These are phyloP conservation scores for Perizoma affinitatum DNA, from an alignment of 2,888 invertebrate species.

Conservation along the genomic window DNA sequence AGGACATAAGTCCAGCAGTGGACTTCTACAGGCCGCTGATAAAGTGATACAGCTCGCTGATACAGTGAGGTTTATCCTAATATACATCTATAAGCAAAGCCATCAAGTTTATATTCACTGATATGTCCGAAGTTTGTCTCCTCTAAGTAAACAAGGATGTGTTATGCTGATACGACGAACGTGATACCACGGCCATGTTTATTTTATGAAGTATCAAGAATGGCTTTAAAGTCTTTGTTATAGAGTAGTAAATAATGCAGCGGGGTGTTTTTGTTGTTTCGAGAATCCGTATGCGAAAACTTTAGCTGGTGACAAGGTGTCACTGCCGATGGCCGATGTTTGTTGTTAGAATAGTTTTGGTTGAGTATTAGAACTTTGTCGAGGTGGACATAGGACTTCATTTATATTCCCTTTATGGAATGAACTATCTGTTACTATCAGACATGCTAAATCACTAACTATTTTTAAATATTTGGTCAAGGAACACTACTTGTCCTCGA, in stretches of 20 bases:
- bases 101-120: constrained; percentile 47
- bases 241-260: constrained; percentile 27
- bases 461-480: no score
- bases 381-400: no score
- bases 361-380: no score
- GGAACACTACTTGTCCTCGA: no score
- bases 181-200: constrained; percentile 44
- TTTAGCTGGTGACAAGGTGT: constrained; percentile 43
- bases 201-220: constrained; percentile 33
- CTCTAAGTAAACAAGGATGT: constrained; percentile 59
- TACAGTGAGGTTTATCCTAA: no score
- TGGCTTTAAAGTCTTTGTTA: constrained; percentile 40
- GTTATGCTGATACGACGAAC: constrained; percentile 53
- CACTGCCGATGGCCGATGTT: constrained; percentile 6
- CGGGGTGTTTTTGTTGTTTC: constrained; percentile 20
- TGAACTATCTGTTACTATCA: no score
- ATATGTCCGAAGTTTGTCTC: constrained; percentile 57
- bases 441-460: no score
- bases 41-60: no score
- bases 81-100: constrained; percentile 18
- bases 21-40: no score
- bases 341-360: constrained; percentile 3
- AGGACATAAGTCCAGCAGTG: no score
- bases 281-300: constrained; percentile 50
- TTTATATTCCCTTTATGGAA: no score